Base-by-base conservation (phyloP, 1,140 invertebrate genomes). In the Heliothis virescens region DNA sequence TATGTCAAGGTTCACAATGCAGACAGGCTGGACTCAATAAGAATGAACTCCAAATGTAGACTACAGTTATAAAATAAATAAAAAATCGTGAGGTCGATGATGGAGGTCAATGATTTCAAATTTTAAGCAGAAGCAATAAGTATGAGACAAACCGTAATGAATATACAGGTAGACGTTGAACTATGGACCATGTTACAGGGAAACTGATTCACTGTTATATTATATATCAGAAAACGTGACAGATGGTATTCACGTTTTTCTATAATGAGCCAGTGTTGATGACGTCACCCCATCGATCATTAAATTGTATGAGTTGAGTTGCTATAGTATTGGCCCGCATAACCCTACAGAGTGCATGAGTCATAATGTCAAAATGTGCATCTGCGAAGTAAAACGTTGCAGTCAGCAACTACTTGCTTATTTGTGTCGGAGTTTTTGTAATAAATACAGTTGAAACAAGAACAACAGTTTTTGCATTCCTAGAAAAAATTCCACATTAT, bases 221-320 rank as follows among this genome's bases (percentile, higher is more conserved):
- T 53, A 21, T 76, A 76, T 63, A 60, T 76, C 63, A 60, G 74
- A 65, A 76, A 76, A 76, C 74, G 74, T 76, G 74, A 76, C 74
- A 76, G 59, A 75, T n/a, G 13, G 48, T n/a, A 12, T 53, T 52
- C 74, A 76, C 74, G 74, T 76, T 76, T 76, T 76, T 53, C 47
- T 63, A 76, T 62, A 75, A 50, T 76, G 72, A 74, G 55, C 72
- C 72, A 60, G 60, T 74, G 50, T 52, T n/a, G 26, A 18, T 76
- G 74, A 76, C 74, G 74, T 76, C 74, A 76, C 29, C 41, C 9
- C 47, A 59, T 75, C 73, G 55, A 75, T 63, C 21, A 75, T 29
- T 65, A 52, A 50, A 65, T 76, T 76, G 60, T 76, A 72, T 71
- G 67, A 53, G 12, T 26, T 63, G 16, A 47, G 57, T 50, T 41